Base-by-base conservation (phyloP, 2,113 vertebrate species). In the Bubo bubo region DNA sequence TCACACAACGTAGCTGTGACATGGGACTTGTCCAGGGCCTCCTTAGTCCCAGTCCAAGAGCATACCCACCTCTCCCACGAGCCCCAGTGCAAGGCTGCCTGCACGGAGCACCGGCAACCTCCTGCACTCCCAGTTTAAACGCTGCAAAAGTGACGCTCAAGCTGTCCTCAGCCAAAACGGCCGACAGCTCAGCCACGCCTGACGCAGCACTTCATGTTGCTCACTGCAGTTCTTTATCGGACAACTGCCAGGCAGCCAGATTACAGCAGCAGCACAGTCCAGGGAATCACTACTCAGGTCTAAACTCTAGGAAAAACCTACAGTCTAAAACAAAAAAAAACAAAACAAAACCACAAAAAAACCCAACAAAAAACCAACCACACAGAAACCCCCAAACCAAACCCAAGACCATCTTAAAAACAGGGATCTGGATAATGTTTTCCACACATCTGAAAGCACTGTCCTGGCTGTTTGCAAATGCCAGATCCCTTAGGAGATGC, bases 401-500 rank as follows among this genome's bases (percentile, higher is more conserved):
- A 35, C 64, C 15, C 53, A 10, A 76, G 55, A 5, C n/a, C 41
- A n/a, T 71, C 41, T 85, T 27, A 92, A 67, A 86, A 49, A 3
- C 5, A 50, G 47, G 49, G 74, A 60, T 82, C 80, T 91, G 96
- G 87, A 49, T 84, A 67, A 95, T 72, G 76, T 95, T 96, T 96
- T 95, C 92, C 92, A 86, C 52, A 32, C 39, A 11, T 35, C 15
- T 82, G 77, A 75, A 82, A 93, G 86, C 62, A 5, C 53, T 49
- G 89, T 89, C 77, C 89, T 95, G 94, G 95, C 91, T 4, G 30
- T 35, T 23, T 64, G 79, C 88, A 93, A 95, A 96, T 94, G 95
- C 89, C 96, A 96, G 86, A 86, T 96, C 95, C 93, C 96, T 19
- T 7, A 68, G 97, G 97, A 97, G 88, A 63, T 22, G 88, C 76